Evolutionary conservation across 1,140 invertebrate species (phyloP), one percentile per base, ranked within the genome.

Genomic region (Euura saliciscinereae): DNA sequence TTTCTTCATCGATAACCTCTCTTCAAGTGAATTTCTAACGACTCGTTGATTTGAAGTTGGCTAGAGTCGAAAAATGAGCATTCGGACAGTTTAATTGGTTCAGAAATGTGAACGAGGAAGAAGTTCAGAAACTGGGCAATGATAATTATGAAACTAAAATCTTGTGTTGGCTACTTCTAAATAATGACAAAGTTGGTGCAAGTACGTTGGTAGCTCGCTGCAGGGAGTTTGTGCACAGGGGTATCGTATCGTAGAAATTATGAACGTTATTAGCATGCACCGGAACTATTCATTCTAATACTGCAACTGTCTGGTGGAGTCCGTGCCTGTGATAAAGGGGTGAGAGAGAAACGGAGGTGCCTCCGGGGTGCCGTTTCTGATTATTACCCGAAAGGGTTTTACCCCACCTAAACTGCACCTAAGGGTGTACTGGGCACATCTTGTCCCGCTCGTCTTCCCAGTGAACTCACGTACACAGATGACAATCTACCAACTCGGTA

Each of bases 211-310:
- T 28, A 28, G 28, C 28, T 28, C 28, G 28, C 28, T 28, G 28
- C 28, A 28, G 28, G 28, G 28, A 28, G 28, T 28, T 59, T 6
- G 51, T n/a, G 13, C 51, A 8, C 10, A 28, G 28, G 51, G 51
- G 51, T 59, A 59, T 59, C 51, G 51, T 59, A n/a, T 11, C 10
- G 8, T 8, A n/a, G 8, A n/a, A 59, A 59, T 59, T 59, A 59
- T 8, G 51, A 59, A n/a, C 8, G 13, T n/a, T 59, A n/a, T 59
- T 59, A 59, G 13, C 13, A 59, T 59, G 51, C 51, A 59, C 3
- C 51, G 51, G 28, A 59, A 59, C 51, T 59, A 59, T 59, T 59
- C 51, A 59, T 59, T 59, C 51, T 59, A 59, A 59, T 59, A 59
- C 51, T 59, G 51, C 13, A 59, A 59, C 51, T 59, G 51, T 59